These are phyloP conservation scores for Andrena dorsata DNA, from an alignment of 2,888 invertebrate genomes.

Conservation along the genomic window DNA sequence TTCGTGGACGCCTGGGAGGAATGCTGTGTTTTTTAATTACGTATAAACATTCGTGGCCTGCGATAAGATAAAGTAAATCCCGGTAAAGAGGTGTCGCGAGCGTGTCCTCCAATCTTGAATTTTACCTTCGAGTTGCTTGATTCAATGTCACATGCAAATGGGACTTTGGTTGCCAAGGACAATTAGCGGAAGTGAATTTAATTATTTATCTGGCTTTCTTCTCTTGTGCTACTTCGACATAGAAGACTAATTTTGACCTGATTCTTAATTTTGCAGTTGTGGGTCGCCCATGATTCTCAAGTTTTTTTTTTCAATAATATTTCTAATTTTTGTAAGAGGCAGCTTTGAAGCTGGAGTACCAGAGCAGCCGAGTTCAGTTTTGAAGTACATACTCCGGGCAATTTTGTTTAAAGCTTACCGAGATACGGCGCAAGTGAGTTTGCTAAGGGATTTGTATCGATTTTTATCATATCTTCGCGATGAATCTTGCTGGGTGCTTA, in stretches of 20 bases:
- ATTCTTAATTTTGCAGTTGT: not conserved
- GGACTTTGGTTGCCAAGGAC: not conserved
- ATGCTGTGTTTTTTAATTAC: constrained; percentile 52
- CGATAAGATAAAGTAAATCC: constrained; percentile 66
- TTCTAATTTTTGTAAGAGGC: no score
- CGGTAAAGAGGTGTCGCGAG: constrained; percentile 37
- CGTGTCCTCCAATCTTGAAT: constrained; percentile 35
- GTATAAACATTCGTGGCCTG: constrained; percentile 54
- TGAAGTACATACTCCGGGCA: no score
- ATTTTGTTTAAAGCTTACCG: no score
- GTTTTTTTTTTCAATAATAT: not conserved
- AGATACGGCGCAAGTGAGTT: no score
- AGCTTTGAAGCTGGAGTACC: no score
- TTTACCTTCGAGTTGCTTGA: constrained; percentile 18
- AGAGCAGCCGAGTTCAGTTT: no score
- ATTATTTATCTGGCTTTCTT: not conserved
- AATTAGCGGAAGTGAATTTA: constrained; percentile 8
- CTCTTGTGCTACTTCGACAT: not conserved
- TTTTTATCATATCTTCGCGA: no score
- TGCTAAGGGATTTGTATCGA: no score
- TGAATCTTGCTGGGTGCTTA: no score
- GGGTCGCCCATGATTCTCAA: not conserved
- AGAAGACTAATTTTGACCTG: not conserved
- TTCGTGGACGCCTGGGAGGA: constrained; percentile 17
- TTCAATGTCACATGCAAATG: constrained; percentile 47